Evolutionary conservation across 1,140 invertebrate genomes (phyloP).

Genomic region (Ceratina australensis): DNA sequence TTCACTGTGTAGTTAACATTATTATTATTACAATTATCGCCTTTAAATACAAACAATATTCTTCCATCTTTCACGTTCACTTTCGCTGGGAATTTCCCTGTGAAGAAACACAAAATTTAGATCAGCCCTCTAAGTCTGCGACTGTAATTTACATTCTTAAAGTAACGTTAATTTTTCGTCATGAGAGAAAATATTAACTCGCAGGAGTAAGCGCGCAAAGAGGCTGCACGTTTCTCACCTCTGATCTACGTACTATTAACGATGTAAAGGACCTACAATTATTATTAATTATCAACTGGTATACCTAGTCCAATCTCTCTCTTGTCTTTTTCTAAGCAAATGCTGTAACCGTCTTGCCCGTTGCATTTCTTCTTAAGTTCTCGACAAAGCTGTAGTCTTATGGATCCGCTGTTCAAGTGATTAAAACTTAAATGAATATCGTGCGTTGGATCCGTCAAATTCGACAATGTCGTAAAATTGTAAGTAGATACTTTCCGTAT

Average conservation of each 20-base stretch:
- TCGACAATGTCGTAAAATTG: constrained; percentile 58
- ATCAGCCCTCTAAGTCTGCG: too few relatives aligned
- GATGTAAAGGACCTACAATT: too few relatives aligned
- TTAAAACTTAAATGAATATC: constrained; percentile 53
- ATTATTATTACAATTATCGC: constrained; percentile 62
- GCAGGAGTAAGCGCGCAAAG: too few relatives aligned
- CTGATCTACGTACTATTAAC: too few relatives aligned
- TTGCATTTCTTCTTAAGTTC: constrained; percentile 67
- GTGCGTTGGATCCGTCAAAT: constrained; percentile 33
- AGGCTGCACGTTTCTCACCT: too few relatives aligned
- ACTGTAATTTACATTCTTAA: too few relatives aligned
- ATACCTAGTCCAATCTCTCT: constrained; percentile 70
- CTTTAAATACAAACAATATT: constrained; percentile 67
- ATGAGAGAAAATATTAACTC: constrained; percentile 8
- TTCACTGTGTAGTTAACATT: constrained; percentile 60
- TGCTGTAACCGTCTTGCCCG: constrained; percentile 55
- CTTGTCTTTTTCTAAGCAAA: constrained; percentile 64
- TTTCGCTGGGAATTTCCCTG: constrained; percentile 66
- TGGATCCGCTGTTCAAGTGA: constrained; percentile 31
- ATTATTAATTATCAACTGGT: too few relatives aligned
- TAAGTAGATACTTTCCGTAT: constrained; percentile 22
- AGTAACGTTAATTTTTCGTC: constrained; percentile 25
- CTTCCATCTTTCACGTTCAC: constrained; percentile 46
- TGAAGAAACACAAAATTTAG: background rate
- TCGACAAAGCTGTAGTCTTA: constrained; percentile 68